Evolutionary conservation across 2,113 vertebrate genomes (phyloP).

Genomic region (Odontophorus gujanensis): DNA sequence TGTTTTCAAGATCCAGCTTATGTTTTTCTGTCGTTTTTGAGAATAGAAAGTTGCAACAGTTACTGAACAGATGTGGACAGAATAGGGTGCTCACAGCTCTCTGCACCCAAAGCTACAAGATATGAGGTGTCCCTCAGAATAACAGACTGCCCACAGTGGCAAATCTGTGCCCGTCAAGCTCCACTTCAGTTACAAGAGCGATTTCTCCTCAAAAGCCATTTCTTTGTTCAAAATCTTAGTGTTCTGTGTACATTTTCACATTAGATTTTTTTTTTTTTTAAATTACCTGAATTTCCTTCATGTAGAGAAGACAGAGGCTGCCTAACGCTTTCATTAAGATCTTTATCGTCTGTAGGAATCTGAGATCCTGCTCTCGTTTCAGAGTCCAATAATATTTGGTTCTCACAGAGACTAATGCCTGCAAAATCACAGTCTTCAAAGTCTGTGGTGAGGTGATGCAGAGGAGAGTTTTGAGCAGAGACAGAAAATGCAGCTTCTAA

Average conservation of each 20-base stretch:
- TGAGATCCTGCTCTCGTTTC: slow-evolving; percentile 58
- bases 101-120: neutral
- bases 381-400: slow-evolving; percentile 69
- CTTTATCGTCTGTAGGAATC: slow-evolving; percentile 65
- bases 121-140: neutral
- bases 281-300: slow-evolving; percentile 78
- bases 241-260: neutral
- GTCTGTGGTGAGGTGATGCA: slow-evolving; percentile 72
- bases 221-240: neutral
- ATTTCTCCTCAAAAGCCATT: neutral
- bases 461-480: slow-evolving; percentile 71
- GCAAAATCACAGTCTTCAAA: slow-evolving; percentile 81
- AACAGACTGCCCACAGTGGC: neutral
- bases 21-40: neutral
- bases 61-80: neutral
- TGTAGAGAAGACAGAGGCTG: slow-evolving; percentile 61
- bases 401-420: slow-evolving; percentile 73
- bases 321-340: slow-evolving; percentile 38
- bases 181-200: neutral
- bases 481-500: slow-evolving; percentile 76
- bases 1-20: neutral
- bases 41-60: neutral
- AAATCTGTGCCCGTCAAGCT: neutral
- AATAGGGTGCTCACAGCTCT: neutral
- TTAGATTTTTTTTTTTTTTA: neutral